These are phyloP conservation scores for Rhagoletis pomonella DNA, from an alignment of 1,140 invertebrate species.

Conservation along the genomic window DNA sequence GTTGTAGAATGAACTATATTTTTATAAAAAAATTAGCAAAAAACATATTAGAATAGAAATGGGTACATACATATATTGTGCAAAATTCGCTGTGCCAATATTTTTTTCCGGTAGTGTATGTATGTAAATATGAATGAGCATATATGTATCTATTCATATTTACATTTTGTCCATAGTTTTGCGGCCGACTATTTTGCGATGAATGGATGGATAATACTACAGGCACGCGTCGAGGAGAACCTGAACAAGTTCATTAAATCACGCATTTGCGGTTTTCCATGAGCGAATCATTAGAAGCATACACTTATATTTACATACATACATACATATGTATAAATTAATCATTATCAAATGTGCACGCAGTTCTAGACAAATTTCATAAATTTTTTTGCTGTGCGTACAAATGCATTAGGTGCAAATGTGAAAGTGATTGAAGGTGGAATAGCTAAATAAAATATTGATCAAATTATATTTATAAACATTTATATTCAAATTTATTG, in stretches of 20 bases:
- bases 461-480: background rate
- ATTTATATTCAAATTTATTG: background rate
- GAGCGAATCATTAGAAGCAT: background rate
- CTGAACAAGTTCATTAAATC: constrained; percentile 43
- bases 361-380: background rate
- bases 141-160: background rate
- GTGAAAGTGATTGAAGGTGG: constrained; percentile 42
- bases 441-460: background rate
- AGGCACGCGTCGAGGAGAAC: constrained; percentile 23
- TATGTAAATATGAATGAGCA: no score
- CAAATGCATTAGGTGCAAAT: background rate
- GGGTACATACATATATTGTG: no score
- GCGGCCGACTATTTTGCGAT: background rate
- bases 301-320: background rate
- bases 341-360: background rate
- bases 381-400: constrained; percentile 14
- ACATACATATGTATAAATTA: background rate
- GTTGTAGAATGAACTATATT: no score
- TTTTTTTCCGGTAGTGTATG: no score
- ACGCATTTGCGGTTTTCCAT: constrained; percentile 30
- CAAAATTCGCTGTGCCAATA: no score
- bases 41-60: no score
- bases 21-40: no score
- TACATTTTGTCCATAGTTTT: background rate
- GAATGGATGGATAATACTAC: background rate